A percentile compares a stretch with the other conserved stretches of the same genome.
These are phyloP conservation scores for Ptyas mucosa DNA, from an alignment of 2,113 vertebrate species.

Conservation along the genomic window DNA sequence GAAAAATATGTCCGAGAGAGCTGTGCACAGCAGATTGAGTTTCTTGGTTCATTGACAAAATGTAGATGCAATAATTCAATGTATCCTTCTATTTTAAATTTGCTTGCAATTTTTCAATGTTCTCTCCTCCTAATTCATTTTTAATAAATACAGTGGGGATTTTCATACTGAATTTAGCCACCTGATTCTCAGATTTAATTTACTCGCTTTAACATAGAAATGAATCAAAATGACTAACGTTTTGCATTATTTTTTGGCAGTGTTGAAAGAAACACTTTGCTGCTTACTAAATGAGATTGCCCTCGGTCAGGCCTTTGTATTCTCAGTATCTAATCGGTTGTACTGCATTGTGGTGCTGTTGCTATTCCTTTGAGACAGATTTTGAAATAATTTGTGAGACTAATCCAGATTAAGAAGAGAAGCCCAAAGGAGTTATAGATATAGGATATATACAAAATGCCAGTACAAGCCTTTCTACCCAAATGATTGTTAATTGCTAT, in stretches of 20 bases:
- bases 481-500: background rate
- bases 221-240: background rate
- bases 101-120: background rate
- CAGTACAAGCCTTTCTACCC: background rate
- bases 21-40: background rate
- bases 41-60: background rate
- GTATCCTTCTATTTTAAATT: background rate
- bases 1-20: background rate
- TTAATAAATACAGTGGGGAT: background rate
- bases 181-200: background rate
- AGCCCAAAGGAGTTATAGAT: background rate
- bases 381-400: background rate
- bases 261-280: background rate
- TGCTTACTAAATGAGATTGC: background rate
- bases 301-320: background rate
- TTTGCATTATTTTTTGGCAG: background rate
- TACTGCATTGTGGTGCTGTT: background rate
- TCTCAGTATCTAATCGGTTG: background rate
- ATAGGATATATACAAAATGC: background rate
- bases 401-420: slow-evolving; percentile 2
- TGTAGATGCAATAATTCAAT: background rate
- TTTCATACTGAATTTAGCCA: background rate
- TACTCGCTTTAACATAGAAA: background rate
- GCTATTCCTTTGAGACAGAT: background rate
- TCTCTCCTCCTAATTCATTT: background rate